Base-by-base conservation (phyloP, 2,113 vertebrate species). In the Hyla sarda region DNA sequence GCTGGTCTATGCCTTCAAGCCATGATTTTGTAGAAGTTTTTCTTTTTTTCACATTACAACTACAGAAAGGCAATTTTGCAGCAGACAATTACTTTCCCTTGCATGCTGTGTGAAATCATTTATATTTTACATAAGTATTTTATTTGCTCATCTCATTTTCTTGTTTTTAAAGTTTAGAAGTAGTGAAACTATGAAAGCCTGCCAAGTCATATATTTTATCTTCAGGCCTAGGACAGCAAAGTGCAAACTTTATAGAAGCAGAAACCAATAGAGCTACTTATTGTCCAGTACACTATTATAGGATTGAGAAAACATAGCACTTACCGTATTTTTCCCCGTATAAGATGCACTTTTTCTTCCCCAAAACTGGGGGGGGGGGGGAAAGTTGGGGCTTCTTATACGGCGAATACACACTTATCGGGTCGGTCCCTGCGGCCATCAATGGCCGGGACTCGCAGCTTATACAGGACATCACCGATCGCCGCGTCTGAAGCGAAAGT, bases 81-180 rank as follows among this genome's bases (percentile, higher is more conserved):
- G 21, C 52, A 77, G 75, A 77, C 75, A 62, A 62, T 60, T 80
- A 60, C 56, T 25, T 62, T 60, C n/a, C n/a, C n/a, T 25, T 23
- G 34, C 34, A 62, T 80, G 54, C 78, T 80, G 56, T 45, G 78
- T 62, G 28, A 62, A 80, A 62, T 80, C 17, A 80, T n/a, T 80
- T 37, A 32, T 78, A 56, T 23, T 78, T 56, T 54, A 23, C 47
- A 78, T 78, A 56, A 54, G 75, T 74, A 34, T 74, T 25, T 28
- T 74, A 74, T 74, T 74, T 48, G 41, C 41, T 47, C 41, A 48
- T 74, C 41, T 74, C 41, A 74, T 47, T 34, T 74, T 74, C 72
- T 48, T 25, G 41, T 74, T 47, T 74, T 74, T 11, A 74, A 74
- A 74, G 72, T 48, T 74, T 54, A 32, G 28, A 21, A 78, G 56